Conservation (phyloP, 1,140 invertebrate species). For the Zaprionus taronus region DNA sequence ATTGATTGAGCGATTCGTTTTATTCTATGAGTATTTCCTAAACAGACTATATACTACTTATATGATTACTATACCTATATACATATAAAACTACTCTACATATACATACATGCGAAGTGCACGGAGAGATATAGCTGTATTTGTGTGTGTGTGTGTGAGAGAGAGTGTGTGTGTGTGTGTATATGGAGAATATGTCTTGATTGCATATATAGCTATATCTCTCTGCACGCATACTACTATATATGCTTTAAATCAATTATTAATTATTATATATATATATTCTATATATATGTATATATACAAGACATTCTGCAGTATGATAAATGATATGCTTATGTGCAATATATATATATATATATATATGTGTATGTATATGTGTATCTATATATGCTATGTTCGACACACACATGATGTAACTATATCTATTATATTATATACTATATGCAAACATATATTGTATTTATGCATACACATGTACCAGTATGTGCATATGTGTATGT, state of each 20-base stretch:
- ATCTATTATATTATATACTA: slow-evolving; percentile 31
- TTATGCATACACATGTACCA: slow-evolving; percentile 1
- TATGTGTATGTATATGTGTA: slow-evolving; percentile 46
- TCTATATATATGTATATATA: slow-evolving; percentile 51
- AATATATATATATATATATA: slow-evolving; percentile 64
- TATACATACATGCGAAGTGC: slow-evolving; percentile 35
- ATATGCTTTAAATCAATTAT: slow-evolving; percentile 82
- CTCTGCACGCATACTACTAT: slow-evolving; percentile 47
- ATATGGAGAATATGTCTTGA: slow-evolving; percentile 13
- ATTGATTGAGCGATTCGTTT: slow-evolving; percentile 53
- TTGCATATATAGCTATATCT: slow-evolving; percentile 30
- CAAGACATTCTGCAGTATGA: slow-evolving; percentile 81
- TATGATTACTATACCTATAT: slow-evolving; percentile 41
- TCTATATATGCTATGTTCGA: slow-evolving; percentile 50
- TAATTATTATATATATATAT: slow-evolving; percentile 59
- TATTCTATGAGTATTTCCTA: slow-evolving; percentile 79
- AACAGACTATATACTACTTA: slow-evolving; percentile 72
- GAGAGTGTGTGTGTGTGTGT: neutral
- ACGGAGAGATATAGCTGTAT: neutral
- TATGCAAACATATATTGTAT: slow-evolving; percentile 13
- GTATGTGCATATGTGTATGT: slow-evolving; percentile 6
- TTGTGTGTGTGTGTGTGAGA: neutral
- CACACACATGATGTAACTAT: slow-evolving; percentile 35
- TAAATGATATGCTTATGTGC: slow-evolving; percentile 77
- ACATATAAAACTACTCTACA: slow-evolving; percentile 37